phyloP scores from a whole-genome alignment of 2,797 vertebrate genomes.

The Tadarida brasiliensis region DNA sequence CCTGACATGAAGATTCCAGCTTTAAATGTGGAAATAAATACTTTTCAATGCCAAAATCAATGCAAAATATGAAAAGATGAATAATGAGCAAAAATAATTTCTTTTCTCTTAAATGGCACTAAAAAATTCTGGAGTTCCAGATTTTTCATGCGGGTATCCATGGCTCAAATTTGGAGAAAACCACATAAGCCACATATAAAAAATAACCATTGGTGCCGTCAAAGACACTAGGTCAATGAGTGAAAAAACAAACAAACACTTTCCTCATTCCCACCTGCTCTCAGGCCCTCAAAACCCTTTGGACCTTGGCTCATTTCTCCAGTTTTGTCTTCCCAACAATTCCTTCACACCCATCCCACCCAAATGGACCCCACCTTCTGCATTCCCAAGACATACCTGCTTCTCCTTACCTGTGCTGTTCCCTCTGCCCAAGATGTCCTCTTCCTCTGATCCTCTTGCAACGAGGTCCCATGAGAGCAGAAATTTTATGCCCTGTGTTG shows the following conservation, averaged over 20 bases:
- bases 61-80: constrained; percentile 60
- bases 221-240: background rate
- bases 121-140: background rate
- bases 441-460: background rate
- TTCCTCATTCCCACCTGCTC: background rate
- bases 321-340: background rate
- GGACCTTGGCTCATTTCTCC: background rate
- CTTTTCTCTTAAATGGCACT: constrained; percentile 16
- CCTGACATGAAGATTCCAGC: constrained; percentile 61
- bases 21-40: constrained; percentile 72
- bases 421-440: background rate
- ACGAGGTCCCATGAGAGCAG: background rate
- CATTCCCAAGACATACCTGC: background rate
- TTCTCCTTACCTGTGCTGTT: background rate
- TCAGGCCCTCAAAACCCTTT: background rate
- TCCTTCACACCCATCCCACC: background rate
- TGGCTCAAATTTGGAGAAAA: background rate
- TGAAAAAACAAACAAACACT: background rate
- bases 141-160: background rate
- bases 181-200: background rate
- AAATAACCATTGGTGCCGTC: background rate
- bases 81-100: constrained; percentile 34
- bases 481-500: background rate
- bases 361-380: background rate
- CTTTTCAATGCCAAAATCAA: constrained; percentile 69